phyloP scores from a whole-genome alignment of 2,888 invertebrate genomes.

The Lycaena phlaeas region DNA sequence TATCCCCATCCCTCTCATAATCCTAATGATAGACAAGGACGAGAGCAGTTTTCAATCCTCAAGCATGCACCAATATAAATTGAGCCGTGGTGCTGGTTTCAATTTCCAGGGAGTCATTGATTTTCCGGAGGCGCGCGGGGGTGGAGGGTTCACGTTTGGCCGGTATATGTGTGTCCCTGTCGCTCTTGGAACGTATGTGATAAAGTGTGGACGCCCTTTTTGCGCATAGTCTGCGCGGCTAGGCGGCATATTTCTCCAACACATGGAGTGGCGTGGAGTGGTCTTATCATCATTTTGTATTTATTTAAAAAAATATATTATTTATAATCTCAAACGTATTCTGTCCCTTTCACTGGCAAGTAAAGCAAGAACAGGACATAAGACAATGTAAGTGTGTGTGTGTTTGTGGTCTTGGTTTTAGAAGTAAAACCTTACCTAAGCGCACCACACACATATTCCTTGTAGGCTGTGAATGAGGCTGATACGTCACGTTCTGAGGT shows the following conservation, averaged over 20 bases:
- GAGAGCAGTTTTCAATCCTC: slow-evolving; percentile 35
- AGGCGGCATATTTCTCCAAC: slow-evolving; percentile 63
- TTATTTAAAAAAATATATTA: too few relatives aligned
- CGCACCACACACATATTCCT: too few relatives aligned
- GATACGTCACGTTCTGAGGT: too few relatives aligned
- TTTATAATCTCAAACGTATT: too few relatives aligned
- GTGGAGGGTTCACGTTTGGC: slow-evolving; percentile 18
- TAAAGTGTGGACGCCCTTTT: slow-evolving; percentile 66
- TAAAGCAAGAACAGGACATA: too few relatives aligned
- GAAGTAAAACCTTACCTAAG: too few relatives aligned
- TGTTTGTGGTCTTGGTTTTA: too few relatives aligned
- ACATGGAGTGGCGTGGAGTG: slow-evolving; percentile 31
- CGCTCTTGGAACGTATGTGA: slow-evolving; percentile 57
- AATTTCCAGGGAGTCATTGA: slow-evolving; percentile 19
- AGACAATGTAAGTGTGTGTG: too few relatives aligned
- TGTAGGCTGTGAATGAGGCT: too few relatives aligned
- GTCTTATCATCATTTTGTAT: slow-evolving; percentile 13
- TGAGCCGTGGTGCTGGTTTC: slow-evolving; percentile 21
- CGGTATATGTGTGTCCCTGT: slow-evolving; percentile 32
- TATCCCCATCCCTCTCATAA: slow-evolving; percentile 32
- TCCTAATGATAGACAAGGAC: slow-evolving; percentile 48
- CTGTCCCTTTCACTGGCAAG: too few relatives aligned
- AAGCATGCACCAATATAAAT: slow-evolving; percentile 24
- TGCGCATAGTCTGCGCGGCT: slow-evolving; percentile 67
- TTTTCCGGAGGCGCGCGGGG: slow-evolving; percentile 23